These are phyloP conservation scores for Himantopus leucocephalus DNA, from an alignment of 2,113 vertebrate species.

Conservation along the genomic window DNA sequence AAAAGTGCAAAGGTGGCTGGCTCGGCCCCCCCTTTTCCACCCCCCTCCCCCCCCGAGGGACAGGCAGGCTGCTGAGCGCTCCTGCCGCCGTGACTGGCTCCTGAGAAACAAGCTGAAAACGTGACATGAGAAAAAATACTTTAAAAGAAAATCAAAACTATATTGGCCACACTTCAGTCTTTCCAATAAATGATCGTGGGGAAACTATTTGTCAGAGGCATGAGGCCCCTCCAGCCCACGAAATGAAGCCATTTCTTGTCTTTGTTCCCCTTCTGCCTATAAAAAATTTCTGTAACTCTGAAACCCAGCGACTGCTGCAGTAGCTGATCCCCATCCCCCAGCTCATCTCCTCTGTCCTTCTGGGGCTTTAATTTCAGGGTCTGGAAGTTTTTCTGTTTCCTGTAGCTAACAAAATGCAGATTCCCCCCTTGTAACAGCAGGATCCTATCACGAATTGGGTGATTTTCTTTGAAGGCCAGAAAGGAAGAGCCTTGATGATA, in stretches of 20 bases:
- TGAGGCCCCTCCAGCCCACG: neutral
- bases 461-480: neutral
- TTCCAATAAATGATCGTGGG: neutral
- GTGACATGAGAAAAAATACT: neutral
- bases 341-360: neutral
- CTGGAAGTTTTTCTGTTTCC: constrained; percentile 23
- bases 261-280: neutral
- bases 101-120: neutral
- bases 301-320: neutral
- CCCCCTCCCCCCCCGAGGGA: too few species aligned
- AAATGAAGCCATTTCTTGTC: neutral
- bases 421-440: neutral
- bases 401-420: constrained; percentile 35
- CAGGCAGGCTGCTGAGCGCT: neutral
- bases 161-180: neutral
- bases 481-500: neutral
- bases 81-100: rapidly evolving
- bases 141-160: neutral
- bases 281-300: neutral
- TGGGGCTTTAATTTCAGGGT: neutral
- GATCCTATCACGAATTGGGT: neutral
- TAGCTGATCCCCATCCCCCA: neutral
- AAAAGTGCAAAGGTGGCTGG: neutral
- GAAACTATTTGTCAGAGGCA: neutral
- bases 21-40: neutral